These are phyloP conservation scores for Tringa solitaria DNA, from an alignment of 2,113 vertebrate genomes.

Conservation along the genomic window DNA sequence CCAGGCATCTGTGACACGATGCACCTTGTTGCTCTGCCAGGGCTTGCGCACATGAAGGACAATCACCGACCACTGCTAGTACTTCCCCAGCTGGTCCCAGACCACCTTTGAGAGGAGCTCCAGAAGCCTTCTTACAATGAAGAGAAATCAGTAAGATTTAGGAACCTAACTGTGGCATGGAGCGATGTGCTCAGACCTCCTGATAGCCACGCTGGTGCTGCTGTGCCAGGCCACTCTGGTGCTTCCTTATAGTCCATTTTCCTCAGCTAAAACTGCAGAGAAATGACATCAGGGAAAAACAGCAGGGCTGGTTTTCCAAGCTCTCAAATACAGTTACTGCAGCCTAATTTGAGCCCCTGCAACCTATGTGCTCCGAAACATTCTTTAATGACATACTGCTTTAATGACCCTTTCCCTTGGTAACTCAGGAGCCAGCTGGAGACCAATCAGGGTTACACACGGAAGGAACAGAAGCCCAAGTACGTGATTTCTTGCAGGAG, in stretches of 20 bases:
- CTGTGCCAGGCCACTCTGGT: background rate
- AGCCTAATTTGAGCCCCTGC: background rate
- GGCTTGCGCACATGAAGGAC: background rate
- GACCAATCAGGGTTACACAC: background rate
- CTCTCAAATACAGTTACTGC: background rate
- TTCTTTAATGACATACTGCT: background rate
- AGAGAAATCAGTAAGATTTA: background rate
- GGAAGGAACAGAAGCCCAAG: background rate
- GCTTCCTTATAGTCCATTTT: background rate
- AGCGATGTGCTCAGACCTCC: background rate
- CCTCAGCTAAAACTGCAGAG: background rate
- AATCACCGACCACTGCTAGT: background rate
- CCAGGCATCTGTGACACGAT: accelerated
- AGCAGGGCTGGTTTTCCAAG: background rate
- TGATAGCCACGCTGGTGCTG: accelerated
- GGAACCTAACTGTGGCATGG: background rate
- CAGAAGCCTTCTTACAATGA: background rate
- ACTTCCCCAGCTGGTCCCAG: background rate
- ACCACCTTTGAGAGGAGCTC: background rate
- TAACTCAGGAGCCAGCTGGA: background rate
- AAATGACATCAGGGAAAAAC: background rate
- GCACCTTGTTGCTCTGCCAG: background rate
- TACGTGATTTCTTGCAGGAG: background rate
- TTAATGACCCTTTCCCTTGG: background rate
- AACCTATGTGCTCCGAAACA: background rate